Base-by-base conservation (phyloP, 2,888 invertebrate genomes). In the Epinotia bilunana region DNA sequence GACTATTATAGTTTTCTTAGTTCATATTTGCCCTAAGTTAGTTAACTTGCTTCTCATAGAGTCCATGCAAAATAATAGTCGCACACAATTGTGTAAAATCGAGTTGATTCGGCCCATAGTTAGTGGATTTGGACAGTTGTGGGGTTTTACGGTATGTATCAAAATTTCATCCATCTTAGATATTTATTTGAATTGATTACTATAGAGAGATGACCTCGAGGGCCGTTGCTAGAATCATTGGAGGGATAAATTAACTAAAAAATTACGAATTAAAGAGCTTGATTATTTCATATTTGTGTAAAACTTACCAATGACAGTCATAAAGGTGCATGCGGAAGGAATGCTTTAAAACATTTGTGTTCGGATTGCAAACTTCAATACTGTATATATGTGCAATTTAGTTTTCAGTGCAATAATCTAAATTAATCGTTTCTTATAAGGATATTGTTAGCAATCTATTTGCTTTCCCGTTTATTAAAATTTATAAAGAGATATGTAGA, bases 281-380 rank as follows among this genome's bases (percentile, higher is more conserved):
- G n/a, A 53, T 53, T 28, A 13, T 60, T 58, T 18, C 12, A 58
- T 20, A 13, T 13, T 20, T 58, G 3, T 28, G 28, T 60, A 60
- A 28, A 23, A 16, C 23, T 60, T 60, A 58, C 11, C 13, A 28
- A 60, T 28, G n/a, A 61, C 62, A 62, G 18, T 18, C 43, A 43
- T 20, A 12, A 46, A 46, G 6, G 33, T 61, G 13, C n/a, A 49
- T 49, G 20, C 23, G 64, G 28, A 64, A 53, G 64, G 49, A 64
- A 53, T 65, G 65, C 9, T 65, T 20, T 16, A 39, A 20, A 55
- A 68, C 20, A 43, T 28, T 65, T 9, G 20, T 65, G 28, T n/a
- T 11, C 6, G 20, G 11, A 28, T 53, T n/a, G 13, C 11, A 16
- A 46, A 16, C 2, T n/a, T 65, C 1, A 65, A 53, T 65, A 53